phyloP scores from a whole-genome alignment of 1,140 invertebrate species.

The Magallana ariakensis region DNA sequence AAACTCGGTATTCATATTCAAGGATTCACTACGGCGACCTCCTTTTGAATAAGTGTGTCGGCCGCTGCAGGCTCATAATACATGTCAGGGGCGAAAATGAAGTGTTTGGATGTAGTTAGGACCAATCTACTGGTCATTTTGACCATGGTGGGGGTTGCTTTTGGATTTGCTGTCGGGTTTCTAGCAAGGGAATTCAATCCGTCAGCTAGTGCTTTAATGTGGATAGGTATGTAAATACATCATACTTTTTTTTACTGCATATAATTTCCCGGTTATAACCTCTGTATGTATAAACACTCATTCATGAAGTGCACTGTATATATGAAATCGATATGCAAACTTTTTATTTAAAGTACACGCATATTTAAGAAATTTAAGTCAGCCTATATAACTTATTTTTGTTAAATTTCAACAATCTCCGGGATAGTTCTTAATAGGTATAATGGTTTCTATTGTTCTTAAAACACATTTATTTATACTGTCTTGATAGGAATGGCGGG shows the following conservation, averaged over 20 bases:
- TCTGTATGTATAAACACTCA: not conserved
- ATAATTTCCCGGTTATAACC: not conserved
- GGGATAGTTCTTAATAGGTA: too few relatives aligned
- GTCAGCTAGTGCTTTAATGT: slow-evolving; percentile 86
- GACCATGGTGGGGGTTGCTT: slow-evolving; percentile 65
- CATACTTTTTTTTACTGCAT: not conserved
- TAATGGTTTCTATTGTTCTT: too few relatives aligned
- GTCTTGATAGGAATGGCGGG: slow-evolving; percentile 82
- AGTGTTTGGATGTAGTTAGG: slow-evolving; percentile 36
- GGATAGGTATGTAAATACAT: slow-evolving; percentile 86
- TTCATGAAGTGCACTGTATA: too few relatives aligned
- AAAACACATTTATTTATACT: too few relatives aligned
- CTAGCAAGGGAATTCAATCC: slow-evolving; percentile 85
- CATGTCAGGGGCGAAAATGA: slow-evolving; percentile 25
- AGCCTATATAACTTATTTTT: not conserved
- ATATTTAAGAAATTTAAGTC: not conserved
- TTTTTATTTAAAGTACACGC: too few relatives aligned
- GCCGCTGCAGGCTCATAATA: not conserved
- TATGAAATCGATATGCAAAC: not conserved
- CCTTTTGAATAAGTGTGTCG: too few relatives aligned
- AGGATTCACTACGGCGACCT: too few relatives aligned
- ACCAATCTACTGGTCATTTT: slow-evolving; percentile 65
- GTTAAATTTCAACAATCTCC: too few relatives aligned
- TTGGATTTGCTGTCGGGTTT: slow-evolving; percentile 82
- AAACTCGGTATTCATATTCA: too few relatives aligned